Conservation (phyloP, 2,888 invertebrate genomes). For the Acanthosepion esculentum region DNA sequence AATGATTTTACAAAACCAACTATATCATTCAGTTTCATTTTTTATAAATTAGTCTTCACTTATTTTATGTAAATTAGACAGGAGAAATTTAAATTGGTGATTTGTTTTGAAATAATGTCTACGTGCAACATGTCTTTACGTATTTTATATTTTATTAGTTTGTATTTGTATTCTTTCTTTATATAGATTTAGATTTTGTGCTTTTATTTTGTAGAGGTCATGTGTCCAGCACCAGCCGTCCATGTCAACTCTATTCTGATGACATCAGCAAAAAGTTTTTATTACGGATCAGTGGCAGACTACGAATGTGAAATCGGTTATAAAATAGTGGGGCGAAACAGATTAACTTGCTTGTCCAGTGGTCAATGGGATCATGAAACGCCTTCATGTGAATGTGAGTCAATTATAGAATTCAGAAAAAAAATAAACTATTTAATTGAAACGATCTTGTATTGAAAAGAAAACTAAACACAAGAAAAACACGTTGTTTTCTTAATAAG, state of each 20-base stretch:
- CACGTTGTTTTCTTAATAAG: too few relatives aligned
- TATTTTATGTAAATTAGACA: too few relatives aligned
- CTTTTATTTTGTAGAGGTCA: background rate
- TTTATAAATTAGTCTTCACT: too few relatives aligned
- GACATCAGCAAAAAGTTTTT: background rate
- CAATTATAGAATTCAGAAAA: background rate
- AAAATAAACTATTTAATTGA: background rate
- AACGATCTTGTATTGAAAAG: background rate
- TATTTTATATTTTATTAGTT: background rate
- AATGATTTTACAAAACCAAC: background rate
- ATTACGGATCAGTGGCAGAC: background rate
- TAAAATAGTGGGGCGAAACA: background rate
- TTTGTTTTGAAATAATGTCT: too few relatives aligned
- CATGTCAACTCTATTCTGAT: background rate
- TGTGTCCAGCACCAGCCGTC: background rate
- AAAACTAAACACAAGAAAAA: too few relatives aligned
- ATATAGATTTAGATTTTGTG: background rate
- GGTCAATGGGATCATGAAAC: slow-evolving; percentile 12
- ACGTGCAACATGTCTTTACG: too few relatives aligned
- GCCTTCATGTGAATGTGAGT: background rate
- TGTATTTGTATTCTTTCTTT: background rate
- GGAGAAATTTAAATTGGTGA: too few relatives aligned
- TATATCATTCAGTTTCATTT: too few relatives aligned
- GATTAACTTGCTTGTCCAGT: background rate
- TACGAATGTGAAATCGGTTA: background rate